Evolutionary conservation across 1,140 invertebrate species (phyloP).

Genomic region (Phortica variegata): DNA sequence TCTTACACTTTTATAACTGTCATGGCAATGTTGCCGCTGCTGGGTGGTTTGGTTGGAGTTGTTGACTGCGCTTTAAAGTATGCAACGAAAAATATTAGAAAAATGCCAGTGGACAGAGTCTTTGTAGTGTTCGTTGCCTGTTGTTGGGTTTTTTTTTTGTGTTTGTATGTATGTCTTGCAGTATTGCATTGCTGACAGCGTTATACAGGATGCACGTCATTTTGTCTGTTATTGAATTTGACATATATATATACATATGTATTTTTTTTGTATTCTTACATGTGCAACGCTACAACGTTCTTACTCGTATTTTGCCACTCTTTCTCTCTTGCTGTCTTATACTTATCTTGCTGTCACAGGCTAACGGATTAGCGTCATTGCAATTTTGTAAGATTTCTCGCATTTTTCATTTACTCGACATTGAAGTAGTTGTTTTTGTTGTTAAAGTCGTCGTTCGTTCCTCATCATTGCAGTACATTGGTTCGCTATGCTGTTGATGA

Average conservation of each 20-base stretch:
- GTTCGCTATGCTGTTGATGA: constrained; percentile 8
- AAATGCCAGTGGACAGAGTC: constrained; percentile 3
- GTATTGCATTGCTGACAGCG: too few species aligned
- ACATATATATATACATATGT: too few species aligned
- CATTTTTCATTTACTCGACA: constrained; percentile 30
- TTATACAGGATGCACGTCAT: constrained; percentile 2
- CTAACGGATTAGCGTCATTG: constrained; percentile 37
- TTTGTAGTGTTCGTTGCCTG: constrained; percentile 37
- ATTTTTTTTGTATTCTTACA: too few species aligned
- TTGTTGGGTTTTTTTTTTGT: neutral
- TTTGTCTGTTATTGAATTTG: constrained; percentile 40
- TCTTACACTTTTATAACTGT: constrained; percentile 47
- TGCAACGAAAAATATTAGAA: too few species aligned
- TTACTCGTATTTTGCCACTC: too few species aligned
- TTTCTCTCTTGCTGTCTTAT: too few species aligned
- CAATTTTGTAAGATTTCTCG: constrained; percentile 19
- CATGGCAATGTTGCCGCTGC: constrained; percentile 16
- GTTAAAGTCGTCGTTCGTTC: constrained; percentile 12
- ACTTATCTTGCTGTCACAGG: neutral
- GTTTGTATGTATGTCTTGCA: too few species aligned
- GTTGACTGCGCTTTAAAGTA: neutral
- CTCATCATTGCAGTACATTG: too few species aligned
- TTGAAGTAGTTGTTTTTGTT: constrained; percentile 10
- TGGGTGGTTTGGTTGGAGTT: neutral
- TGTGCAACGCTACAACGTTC: too few species aligned